Evolutionary conservation across 1,140 invertebrate genomes (phyloP).

Genomic region (Manduca sexta): DNA sequence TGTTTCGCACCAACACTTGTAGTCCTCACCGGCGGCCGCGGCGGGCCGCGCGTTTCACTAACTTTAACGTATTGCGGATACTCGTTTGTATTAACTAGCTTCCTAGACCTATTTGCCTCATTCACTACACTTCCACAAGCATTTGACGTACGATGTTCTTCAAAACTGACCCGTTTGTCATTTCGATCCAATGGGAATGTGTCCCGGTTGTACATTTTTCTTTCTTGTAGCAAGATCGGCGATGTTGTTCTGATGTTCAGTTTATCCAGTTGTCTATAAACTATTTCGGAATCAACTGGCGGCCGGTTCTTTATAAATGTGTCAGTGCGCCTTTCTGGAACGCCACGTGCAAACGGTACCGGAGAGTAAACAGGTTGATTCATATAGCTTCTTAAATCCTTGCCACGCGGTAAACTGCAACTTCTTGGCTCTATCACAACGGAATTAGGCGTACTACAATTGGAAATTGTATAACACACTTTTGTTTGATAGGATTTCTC

Average conservation of each 20-base stretch:
- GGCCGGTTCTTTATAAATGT: slow-evolving; percentile 35
- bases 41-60: slow-evolving; percentile 22
- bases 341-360: slow-evolving; percentile 38
- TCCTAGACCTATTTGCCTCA: slow-evolving; percentile 5
- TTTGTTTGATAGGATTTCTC: slow-evolving; percentile 18
- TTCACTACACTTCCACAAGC: slow-evolving; percentile 4
- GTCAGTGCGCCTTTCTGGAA: slow-evolving; percentile 50
- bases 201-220: slow-evolving; percentile 17
- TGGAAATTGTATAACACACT: slow-evolving; percentile 27
- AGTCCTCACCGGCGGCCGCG: slow-evolving; percentile 39
- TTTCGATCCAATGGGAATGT: slow-evolving; percentile 17
- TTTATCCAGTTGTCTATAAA: slow-evolving; percentile 48
- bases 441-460: slow-evolving; percentile 43
- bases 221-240: slow-evolving; percentile 5
- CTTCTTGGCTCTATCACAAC: slow-evolving; percentile 34
- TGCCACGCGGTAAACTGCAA: slow-evolving; percentile 38
- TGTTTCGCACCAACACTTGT: slow-evolving; percentile 39
- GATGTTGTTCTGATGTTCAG: slow-evolving; percentile 14
- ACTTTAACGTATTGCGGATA: slow-evolving; percentile 5
- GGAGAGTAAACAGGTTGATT: slow-evolving; percentile 30
- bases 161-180: slow-evolving; percentile 44
- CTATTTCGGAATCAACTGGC: slow-evolving; percentile 25
- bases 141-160: slow-evolving; percentile 19
- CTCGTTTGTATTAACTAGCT: neutral
- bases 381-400: slow-evolving; percentile 29